Evolutionary conservation across 2,888 invertebrate genomes (phyloP), one percentile per base, ranked within the genome.

Genomic region (Tinea semifulvella): DNA sequence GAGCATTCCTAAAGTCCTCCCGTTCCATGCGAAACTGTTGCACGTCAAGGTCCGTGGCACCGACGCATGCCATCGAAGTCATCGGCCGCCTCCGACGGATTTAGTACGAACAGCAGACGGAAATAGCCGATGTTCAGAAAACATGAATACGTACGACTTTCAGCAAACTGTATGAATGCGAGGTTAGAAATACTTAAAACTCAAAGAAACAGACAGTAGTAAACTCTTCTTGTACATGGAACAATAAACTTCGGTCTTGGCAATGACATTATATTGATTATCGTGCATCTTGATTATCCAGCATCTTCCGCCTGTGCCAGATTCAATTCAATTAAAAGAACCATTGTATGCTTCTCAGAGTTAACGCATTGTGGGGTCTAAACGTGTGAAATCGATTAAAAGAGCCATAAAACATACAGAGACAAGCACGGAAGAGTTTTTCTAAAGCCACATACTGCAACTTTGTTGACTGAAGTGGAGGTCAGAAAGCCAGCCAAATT

Each of bases 51-150:
- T 74, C 69, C 63, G 64, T 59, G 57, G 63, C 67, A 68, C 67
- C 26, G 36, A 22, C 40, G 44, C 36, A 42, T 43, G 68, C 71
- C 68, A 59, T 49, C 52, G 68, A 64, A 74, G 79, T 79, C 79
- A 79, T 77, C 75, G 77, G 67, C 79, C 79, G 73, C 26, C 57
- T 28, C 11, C 28, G 49, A 58, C 76, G 68, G 66, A 73, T 69
- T 69, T 75, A 77, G 68, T 69, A n/a, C 71, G 71, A 74, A 69
- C 64, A 53, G 54, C 50, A 51, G 62, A 66, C 74, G 72, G 68
- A 72, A 77, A 77, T 77, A 79, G 61, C 65, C 76, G 70, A 68
- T 61, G 66, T 62, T 62, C 65, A 72, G 68, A 67, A 66, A 69
- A 57, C 62, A 60, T 58, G 31, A 31, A 31, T 31, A 31, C 31